Base-by-base conservation (phyloP, 2,888 invertebrate genomes). In the Gastrophysa polygoni region DNA sequence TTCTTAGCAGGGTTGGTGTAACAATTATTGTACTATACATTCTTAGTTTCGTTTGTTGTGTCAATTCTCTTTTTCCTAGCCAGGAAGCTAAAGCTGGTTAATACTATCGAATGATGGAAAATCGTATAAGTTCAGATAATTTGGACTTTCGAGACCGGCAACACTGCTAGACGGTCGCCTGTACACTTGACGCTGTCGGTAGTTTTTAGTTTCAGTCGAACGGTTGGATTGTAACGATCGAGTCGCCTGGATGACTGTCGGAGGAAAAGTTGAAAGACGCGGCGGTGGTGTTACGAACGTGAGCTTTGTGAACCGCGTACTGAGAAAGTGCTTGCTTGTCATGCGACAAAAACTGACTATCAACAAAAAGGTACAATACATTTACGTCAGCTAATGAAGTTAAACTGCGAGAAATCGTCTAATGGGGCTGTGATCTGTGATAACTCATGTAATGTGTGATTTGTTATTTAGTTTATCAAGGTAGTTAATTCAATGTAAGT, bases 301-400 rank as follows among this genome's bases (percentile, higher is more conserved):
- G 57, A 72, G 73, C 68, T 59, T 78, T 57, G 71, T 79, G 57
- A 78, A 78, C 72, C 77, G 77, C 72, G 75, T 79, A 54, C 71
- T 79, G 68, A 75, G 79, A 70, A 80, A 81, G 78, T 81, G 79
- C 73, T 73, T 79, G 38, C 70, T 72, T 74, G 80, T 77, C 70
- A 80, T 81, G 80, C 73, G 80, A 77, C 81, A 79, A 72, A 81
- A 80, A 74, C 71, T 81, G 63, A 75, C 78, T 52, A 68, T 78
- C 69, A 80, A 81, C 69, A 80, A 77, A 77, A 81, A 81, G 81
- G 81, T 81, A 80, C 71, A 61, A 56, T 48, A 57, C 54, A 57
- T 60, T 61, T 57, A 46, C 64, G 60, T 64, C 64, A 64, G 58
- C 57, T 61, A 64, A 61, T 63, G 63, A 57, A 1, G 38, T 14